These are phyloP conservation scores for Notiomystis cincta DNA, from an alignment of 2,113 vertebrate species.

Conservation along the genomic window DNA sequence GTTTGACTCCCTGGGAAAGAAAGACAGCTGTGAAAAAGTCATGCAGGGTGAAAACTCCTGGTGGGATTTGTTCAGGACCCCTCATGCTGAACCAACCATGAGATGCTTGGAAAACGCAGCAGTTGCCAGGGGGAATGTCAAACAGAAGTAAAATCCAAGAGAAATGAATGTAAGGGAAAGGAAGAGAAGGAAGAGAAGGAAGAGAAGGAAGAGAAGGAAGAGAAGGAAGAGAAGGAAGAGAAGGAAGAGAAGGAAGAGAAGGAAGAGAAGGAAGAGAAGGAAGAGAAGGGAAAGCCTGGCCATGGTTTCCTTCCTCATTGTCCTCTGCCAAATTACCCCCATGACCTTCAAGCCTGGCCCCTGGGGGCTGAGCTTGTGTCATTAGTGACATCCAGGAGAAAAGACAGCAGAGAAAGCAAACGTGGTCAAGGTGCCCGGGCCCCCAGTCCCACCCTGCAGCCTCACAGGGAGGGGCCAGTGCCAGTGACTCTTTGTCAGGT, in stretches of 20 bases:
- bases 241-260: background rate
- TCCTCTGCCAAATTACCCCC: background rate
- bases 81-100: background rate
- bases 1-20: background rate
- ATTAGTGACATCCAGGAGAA: background rate
- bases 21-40: background rate
- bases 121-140: background rate
- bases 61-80: background rate
- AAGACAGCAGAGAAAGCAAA: background rate
- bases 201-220: background rate
- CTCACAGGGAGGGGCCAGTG: background rate
- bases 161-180: background rate
- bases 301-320: background rate
- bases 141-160: background rate
- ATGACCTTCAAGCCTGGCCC: rapidly evolving
- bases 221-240: background rate
- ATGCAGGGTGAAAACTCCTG: background rate
- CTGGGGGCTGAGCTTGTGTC: background rate
- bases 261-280: background rate
- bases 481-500: background rate
- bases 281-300: background rate
- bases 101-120: background rate
- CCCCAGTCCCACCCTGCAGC: background rate
- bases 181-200: background rate
- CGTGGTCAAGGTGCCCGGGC: too few species aligned